Conservation (phyloP, 2,113 vertebrate species). For the Phalacrocorax brasilianus region DNA sequence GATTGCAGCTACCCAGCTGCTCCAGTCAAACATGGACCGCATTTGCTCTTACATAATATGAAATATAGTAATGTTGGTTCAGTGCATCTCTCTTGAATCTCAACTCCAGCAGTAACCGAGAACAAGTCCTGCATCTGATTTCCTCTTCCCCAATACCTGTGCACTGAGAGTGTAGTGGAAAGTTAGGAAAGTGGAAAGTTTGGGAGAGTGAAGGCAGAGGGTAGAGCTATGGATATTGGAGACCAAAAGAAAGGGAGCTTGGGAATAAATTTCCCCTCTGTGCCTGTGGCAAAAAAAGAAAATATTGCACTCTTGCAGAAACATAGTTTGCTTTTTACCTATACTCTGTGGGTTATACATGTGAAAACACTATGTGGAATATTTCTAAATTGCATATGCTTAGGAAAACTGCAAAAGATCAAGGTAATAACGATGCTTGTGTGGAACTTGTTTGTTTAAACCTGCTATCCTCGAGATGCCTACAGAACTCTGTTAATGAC, state of each 20-base stretch:
- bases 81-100: neutral
- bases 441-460: neutral
- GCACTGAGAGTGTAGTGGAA: neutral
- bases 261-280: neutral
- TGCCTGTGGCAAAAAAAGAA: neutral
- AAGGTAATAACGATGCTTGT: neutral
- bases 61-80: neutral
- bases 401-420: neutral
- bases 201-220: neutral
- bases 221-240: neutral
- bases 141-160: neutral
- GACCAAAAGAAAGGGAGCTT: neutral
- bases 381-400: neutral
- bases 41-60: neutral
- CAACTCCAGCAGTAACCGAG: neutral
- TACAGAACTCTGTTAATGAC: neutral
- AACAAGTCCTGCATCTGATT: neutral
- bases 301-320: neutral
- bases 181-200: neutral
- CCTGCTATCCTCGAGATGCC: neutral
- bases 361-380: neutral
- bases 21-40: neutral
- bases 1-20: neutral
- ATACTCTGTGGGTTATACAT: neutral
- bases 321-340: neutral